phyloP scores from a whole-genome alignment of 2,888 invertebrate species.

The Lampropteryx suffumata region DNA sequence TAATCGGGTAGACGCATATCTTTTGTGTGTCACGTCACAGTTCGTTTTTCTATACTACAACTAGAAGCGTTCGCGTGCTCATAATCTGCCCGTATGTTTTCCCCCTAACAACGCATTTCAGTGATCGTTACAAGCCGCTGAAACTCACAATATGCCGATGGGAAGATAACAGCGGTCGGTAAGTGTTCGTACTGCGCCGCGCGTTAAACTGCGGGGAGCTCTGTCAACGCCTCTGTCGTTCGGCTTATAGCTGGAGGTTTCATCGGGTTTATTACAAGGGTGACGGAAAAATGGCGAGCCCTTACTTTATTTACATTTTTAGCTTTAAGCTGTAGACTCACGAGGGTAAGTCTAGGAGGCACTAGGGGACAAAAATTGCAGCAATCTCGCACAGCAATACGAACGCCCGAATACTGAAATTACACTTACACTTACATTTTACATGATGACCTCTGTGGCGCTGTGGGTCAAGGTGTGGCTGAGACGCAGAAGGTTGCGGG shows the following conservation, averaged over 20 bases:
- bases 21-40: too few relatives aligned
- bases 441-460: too few relatives aligned
- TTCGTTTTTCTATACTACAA: too few relatives aligned
- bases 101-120: conserved; percentile 39
- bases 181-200: conserved; percentile 64
- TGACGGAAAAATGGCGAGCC: background rate
- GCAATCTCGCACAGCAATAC: too few relatives aligned
- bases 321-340: background rate
- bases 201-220: conserved; percentile 51
- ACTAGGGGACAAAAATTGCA: too few relatives aligned
- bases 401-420: too few relatives aligned
- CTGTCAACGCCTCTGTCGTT: conserved; percentile 34
- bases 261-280: conserved; percentile 21
- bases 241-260: conserved; percentile 13
- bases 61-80: conserved; percentile 19
- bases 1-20: too few relatives aligned
- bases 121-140: conserved; percentile 67
- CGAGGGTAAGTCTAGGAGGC: background rate
- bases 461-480: too few relatives aligned
- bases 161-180: conserved; percentile 69
- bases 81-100: conserved; percentile 46
- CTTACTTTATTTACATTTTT: background rate
- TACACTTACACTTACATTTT: too few relatives aligned
- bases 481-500: too few relatives aligned
- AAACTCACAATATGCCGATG: conserved; percentile 78